These are phyloP conservation scores for Andrena trimmerana DNA, from an alignment of 2,888 invertebrate genomes.

Conservation along the genomic window DNA sequence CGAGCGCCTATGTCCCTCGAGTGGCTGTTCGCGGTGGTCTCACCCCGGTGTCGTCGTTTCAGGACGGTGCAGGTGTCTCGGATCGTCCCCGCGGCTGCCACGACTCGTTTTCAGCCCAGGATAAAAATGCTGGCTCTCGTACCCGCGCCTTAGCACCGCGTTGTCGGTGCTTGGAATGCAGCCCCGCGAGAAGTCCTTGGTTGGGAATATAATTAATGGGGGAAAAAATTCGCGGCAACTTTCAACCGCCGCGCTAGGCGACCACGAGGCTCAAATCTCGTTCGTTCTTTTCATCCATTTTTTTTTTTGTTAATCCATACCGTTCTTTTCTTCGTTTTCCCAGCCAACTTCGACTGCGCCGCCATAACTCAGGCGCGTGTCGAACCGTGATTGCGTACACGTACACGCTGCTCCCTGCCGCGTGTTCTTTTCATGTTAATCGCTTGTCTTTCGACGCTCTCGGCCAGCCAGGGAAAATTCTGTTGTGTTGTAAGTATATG, in stretches of 20 bases:
- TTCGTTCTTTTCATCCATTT: constrained; percentile 3
- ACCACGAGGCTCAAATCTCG: constrained; percentile 41
- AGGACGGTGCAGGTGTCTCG: neutral
- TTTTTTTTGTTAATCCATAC: too few relatives aligned
- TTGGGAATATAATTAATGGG: constrained; percentile 74
- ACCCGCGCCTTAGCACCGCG: neutral
- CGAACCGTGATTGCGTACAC: constrained; percentile 34
- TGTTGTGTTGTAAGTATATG: neutral
- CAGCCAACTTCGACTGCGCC: constrained; percentile 17
- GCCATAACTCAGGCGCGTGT: constrained; percentile 38
- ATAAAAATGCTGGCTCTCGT: constrained; percentile 13
- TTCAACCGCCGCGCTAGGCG: constrained; percentile 70
- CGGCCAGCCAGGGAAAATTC: constrained; percentile 1
- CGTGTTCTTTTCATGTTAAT: constrained; percentile 50
- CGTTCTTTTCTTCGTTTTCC: constrained; percentile 1
- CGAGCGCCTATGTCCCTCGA: constrained; percentile 27
- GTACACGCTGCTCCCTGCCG: constrained; percentile 34
- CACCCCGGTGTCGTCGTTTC: neutral
- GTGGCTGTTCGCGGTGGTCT: neutral
- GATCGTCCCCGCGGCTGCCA: constrained; percentile 4
- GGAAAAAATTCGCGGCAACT: constrained; percentile 75
- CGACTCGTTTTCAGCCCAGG: neutral
- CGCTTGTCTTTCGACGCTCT: constrained; percentile 30
- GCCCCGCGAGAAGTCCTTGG: constrained; percentile 73
- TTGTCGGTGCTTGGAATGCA: constrained; percentile 66